Conservation (phyloP, 1,140 invertebrate genomes). For the Caenorhabditis elegans region DNA sequence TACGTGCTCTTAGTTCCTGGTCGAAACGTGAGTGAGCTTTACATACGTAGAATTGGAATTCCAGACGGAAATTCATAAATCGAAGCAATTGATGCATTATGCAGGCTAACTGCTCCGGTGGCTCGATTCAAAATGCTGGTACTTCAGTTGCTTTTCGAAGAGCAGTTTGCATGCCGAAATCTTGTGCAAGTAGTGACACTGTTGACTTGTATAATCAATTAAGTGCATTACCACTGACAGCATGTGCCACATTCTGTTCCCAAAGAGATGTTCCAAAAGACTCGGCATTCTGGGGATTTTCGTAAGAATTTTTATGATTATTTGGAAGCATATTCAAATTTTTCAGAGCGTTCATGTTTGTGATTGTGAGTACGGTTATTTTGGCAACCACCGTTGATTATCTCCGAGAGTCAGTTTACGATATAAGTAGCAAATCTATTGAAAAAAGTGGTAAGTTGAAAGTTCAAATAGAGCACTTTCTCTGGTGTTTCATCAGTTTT, state of each 20-base stretch:
- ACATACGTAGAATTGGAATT: too few relatives aligned
- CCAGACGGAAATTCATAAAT: too few relatives aligned
- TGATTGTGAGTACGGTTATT: neutral
- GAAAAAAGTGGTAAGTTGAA: neutral
- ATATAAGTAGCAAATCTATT: constrained; percentile 67
- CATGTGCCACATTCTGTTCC: neutral
- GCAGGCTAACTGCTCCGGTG: neutral
- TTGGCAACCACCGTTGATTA: neutral
- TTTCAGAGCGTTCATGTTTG: neutral
- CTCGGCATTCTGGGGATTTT: neutral
- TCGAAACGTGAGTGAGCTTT: neutral
- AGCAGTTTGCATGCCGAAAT: neutral
- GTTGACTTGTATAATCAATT: neutral
- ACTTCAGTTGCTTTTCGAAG: neutral
- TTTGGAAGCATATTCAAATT: too few relatives aligned
- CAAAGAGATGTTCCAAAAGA: neutral
- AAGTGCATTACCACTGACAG: neutral
- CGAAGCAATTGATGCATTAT: too few relatives aligned
- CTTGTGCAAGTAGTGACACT: neutral
- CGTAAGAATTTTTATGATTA: neutral
- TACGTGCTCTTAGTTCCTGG: neutral
- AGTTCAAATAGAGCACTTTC: too few relatives aligned
- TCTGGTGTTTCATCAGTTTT: too few relatives aligned
- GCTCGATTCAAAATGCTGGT: neutral
- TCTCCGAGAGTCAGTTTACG: neutral